Evolutionary conservation across 2,113 vertebrate species (phyloP).

Genomic region (Sorex fumeus): DNA sequence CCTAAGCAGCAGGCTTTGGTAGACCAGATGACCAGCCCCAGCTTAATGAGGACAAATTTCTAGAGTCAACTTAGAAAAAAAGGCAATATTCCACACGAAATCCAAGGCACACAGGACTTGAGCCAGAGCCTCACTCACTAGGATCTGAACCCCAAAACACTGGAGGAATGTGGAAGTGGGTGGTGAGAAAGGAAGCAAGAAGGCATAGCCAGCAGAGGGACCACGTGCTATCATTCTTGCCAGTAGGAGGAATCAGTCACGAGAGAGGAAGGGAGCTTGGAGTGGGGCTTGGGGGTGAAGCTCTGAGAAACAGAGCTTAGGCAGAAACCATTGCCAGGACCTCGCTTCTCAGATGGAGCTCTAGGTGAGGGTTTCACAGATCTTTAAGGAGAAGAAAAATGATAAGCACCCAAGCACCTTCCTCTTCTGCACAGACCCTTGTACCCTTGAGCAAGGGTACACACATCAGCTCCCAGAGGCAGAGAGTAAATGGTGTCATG

Average conservation of each 20-base stretch:
- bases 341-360: background rate
- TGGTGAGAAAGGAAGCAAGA: background rate
- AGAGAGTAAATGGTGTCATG: background rate
- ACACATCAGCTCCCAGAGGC: rapidly evolving
- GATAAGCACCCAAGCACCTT: rapidly evolving
- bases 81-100: rapidly evolving
- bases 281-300: no score
- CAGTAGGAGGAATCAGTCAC: background rate
- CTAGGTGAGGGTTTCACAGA: background rate
- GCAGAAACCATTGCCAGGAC: background rate
- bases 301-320: background rate
- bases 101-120: background rate
- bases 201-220: background rate
- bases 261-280: background rate
- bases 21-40: background rate
- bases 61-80: background rate
- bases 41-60: background rate
- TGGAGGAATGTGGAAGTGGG: background rate
- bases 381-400: background rate
- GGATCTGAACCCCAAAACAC: background rate
- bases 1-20: background rate
- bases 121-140: background rate
- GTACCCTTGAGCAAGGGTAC: background rate
- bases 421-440: background rate
- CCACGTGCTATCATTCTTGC: no score